phyloP scores from a whole-genome alignment of 2,113 vertebrate genomes.

The Sinosuthora webbiana region DNA sequence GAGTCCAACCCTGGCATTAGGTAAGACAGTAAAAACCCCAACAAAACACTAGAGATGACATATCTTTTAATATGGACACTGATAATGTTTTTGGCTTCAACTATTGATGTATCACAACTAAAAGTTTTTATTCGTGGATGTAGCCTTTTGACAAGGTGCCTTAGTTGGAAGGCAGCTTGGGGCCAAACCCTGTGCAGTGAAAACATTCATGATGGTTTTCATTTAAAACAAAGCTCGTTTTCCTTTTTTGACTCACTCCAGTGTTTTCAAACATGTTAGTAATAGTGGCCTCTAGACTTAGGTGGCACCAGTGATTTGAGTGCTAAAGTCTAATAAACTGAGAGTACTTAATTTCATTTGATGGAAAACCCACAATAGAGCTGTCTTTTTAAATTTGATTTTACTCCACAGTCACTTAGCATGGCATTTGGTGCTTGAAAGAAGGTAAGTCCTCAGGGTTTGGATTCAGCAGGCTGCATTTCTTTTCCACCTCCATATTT shows the following conservation, averaged over 20 bases:
- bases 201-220: neutral
- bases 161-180: neutral
- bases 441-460: neutral
- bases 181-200: neutral
- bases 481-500: neutral
- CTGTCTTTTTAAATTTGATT: neutral
- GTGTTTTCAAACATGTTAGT: neutral
- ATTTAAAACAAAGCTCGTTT: neutral
- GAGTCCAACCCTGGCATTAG: neutral
- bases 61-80: neutral
- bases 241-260: neutral
- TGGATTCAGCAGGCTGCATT: neutral
- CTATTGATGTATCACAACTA: neutral
- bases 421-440: neutral
- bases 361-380: neutral
- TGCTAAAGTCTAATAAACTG: neutral
- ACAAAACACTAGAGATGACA: neutral
- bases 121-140: neutral
- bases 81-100: neutral
- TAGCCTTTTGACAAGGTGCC: neutral
- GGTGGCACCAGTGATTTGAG: neutral
- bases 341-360: neutral
- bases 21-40: neutral
- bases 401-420: neutral
- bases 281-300: neutral